Conservation (phyloP, 2,113 vertebrate genomes). For the Stegastes partitus region DNA sequence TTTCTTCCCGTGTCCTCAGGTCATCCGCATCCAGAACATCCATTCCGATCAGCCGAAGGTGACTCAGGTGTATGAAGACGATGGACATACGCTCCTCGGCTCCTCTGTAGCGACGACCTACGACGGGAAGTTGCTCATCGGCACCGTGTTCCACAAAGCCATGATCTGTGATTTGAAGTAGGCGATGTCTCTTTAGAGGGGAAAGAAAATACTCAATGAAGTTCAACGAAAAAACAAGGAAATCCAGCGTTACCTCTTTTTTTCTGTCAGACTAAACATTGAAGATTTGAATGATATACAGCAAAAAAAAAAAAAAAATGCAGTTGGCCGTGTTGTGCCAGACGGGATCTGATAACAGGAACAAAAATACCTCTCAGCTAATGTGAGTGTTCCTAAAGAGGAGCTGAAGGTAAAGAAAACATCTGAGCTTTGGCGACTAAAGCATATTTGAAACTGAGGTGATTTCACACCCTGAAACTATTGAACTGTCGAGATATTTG, state of each 20-base stretch:
- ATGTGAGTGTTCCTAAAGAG: background rate
- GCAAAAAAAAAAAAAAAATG: background rate
- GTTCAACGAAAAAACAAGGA: too few relatives aligned
- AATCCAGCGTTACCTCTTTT: background rate
- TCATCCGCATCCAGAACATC: slow-evolving; percentile 91
- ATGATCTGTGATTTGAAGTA: slow-evolving; percentile 88
- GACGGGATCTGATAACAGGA: background rate
- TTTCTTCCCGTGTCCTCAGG: slow-evolving; percentile 52
- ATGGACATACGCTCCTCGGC: slow-evolving; percentile 88
- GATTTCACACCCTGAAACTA: background rate
- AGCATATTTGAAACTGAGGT: background rate
- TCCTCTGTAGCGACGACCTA: slow-evolving; percentile 88
- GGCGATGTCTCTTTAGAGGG: background rate
- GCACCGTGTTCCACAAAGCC: slow-evolving; percentile 91
- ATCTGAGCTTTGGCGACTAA: background rate
- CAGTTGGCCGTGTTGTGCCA: background rate
- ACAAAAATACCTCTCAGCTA: background rate
- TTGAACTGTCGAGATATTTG: background rate
- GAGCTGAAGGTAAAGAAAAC: background rate
- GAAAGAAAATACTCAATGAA: too few relatives aligned
- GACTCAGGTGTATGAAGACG: slow-evolving; percentile 88
- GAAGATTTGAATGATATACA: background rate
- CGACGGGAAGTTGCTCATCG: slow-evolving; percentile 88
- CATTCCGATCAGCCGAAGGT: slow-evolving; percentile 88
- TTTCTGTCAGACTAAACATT: background rate